These are phyloP conservation scores for Pinna nobilis DNA, from an alignment of 1,140 invertebrate genomes.

Conservation along the genomic window DNA sequence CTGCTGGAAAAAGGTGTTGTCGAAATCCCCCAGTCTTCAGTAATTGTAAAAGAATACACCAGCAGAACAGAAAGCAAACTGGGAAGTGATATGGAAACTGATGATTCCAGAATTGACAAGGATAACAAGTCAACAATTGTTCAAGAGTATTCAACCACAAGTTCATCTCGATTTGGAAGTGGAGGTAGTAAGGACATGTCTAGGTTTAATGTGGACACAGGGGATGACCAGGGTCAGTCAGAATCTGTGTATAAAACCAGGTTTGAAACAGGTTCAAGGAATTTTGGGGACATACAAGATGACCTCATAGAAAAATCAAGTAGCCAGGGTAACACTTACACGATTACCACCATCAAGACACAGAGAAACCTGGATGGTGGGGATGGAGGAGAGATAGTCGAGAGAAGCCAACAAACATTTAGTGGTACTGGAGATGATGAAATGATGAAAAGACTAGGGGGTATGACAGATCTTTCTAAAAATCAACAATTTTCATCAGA, in stretches of 20 bases:
- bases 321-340: constrained; percentile 36
- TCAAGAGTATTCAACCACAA: background rate
- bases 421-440: constrained; percentile 13
- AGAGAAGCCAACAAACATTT: constrained; percentile 1
- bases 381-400: constrained; percentile 14
- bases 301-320: constrained; percentile 36
- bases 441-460: background rate
- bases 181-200: constrained; percentile 13
- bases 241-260: background rate
- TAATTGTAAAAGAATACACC: constrained; percentile 5
- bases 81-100: background rate
- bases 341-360: constrained; percentile 48
- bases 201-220: constrained; percentile 10
- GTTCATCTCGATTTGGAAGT: background rate
- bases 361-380: constrained; percentile 21
- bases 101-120: background rate
- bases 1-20: constrained; percentile 16
- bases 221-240: background rate
- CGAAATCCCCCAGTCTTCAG: constrained; percentile 14
- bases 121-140: background rate
- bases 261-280: background rate
- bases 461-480: background rate
- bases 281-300: constrained; percentile 5
- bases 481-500: background rate
- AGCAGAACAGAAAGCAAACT: background rate